Base-by-base conservation (phyloP, 2,888 invertebrate species). In the Latrodectus elegans region DNA sequence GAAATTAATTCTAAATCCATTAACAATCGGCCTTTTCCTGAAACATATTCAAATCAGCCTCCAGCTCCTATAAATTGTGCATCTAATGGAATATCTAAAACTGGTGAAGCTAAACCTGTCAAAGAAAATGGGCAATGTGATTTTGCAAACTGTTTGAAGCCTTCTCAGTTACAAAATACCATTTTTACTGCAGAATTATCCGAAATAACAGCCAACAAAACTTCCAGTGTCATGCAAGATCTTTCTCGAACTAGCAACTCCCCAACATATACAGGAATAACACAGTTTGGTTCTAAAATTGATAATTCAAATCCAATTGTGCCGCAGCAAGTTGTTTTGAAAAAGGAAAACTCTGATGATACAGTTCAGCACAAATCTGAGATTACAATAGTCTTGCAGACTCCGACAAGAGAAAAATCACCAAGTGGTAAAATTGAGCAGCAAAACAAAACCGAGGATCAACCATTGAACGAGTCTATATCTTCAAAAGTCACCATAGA, bases 101-200 rank as follows among this genome's bases (percentile, higher is more conserved):
- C 26, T 10, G 72, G 15, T 51, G 49, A 38, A 12, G 0, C 77
- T 38, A 64, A 71, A 65, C 22, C 67, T 17, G 60, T 52, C 1
- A 73, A 72, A 22, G 14, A 70, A 11, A 68, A 51, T 38, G 85
- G 80, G 4, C 75, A 86, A 11, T 86, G 85, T 17, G 85, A 86
- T 65, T 86, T 67, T 53, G 85, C 85, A 17, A 80, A 49, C 22
- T 86, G 85, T 51, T 53, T 86, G 49, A 86, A 86, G 14, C 85
- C 85, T 15, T 86, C 85, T 8, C 85, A 86, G 75, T 80, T 80
- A 0, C 85, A 80, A 70, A 86, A 86, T 26, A 86, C 80, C 53
- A 55, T 86, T 14, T 86, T 86, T 60, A 80, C 75, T 4, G 85
- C 80, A 26, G 80, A 80, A 53, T 53, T 86, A 14, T 76, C 85